These are phyloP conservation scores for Turritopsis dohrnii DNA, from an alignment of 30 jellyfish, hydroid and myxozoan species.

Conservation along the genomic window DNA sequence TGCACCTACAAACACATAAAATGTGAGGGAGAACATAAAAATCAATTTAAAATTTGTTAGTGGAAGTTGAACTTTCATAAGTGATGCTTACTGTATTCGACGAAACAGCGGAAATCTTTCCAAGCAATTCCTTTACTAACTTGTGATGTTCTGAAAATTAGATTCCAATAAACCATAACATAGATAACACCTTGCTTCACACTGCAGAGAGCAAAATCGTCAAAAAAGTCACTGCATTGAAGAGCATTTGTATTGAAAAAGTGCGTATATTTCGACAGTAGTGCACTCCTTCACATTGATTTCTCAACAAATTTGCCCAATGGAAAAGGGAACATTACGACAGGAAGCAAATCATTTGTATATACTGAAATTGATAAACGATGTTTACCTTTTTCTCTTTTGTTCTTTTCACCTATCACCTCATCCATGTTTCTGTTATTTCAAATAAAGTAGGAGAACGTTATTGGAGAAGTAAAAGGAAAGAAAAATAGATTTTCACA, in stretches of 20 bases:
- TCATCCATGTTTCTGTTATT: background rate
- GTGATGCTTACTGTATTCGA: background rate
- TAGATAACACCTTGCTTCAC: background rate
- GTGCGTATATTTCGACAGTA: no score
- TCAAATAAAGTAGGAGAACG: background rate
- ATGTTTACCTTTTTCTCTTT: constrained; percentile 16
- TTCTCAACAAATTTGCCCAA: no score
- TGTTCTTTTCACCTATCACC: background rate
- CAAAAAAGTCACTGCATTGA: no score
- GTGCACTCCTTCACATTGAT: no score
- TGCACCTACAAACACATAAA: background rate
- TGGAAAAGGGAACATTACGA: no score
- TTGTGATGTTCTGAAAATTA: background rate
- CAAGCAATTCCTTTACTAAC: background rate
- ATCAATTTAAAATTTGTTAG: background rate
- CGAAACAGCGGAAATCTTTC: background rate
- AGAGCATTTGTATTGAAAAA: no score
- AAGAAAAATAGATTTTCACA: no score
- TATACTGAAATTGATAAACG: background rate
- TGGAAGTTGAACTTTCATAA: background rate
- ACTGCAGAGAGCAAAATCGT: no score
- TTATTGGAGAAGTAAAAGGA: background rate
- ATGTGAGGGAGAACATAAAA: background rate
- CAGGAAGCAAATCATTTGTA: no score
- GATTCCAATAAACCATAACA: background rate